Base-by-base conservation (phyloP, 2,113 vertebrate species). In the Scophthalmus maximus region DNA sequence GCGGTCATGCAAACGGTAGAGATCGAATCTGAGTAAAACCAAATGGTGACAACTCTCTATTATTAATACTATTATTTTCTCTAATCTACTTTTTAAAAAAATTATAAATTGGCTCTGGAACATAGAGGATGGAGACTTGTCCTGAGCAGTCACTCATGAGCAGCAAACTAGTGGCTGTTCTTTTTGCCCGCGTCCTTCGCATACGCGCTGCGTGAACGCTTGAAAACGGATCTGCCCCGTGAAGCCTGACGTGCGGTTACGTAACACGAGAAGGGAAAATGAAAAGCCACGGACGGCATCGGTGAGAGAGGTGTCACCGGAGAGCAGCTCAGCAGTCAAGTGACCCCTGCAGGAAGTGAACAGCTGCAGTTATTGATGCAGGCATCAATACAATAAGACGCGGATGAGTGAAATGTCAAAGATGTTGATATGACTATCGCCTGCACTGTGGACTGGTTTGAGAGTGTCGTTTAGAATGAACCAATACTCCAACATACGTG, bases 231-330 rank as follows among this genome's bases (percentile, higher is more conserved):
- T 32, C 5, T 23, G 25, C 36, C 22, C 42, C n/a, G n/a, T n/a
- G n/a, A n/a, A n/a, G 26, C 52, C 68, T 63, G 46, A 38, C 46
- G 6, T 17, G 11, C 47, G 6, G 14, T 75, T 76, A 70, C 47
- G 9, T 82, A 82, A 84, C 68, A 68, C 4, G 10, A 26, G 7
- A 23, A 53, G 12, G 32, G 55, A 50, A 29, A 0, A 27, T 10
- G 44, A 27, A 51, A 49, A 22, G 11, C 10, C 6, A 20, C 6
- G 11, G n/a, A n/a, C n/a, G n/a, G 57, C 17, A 26, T 44, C 5
- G 10, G 12, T 4, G 26, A 23, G 6, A 34, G 12, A 47, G n/a
- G 5, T 17, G 12, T 70, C 29, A 63, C 6, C 53, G 25, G 59
- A 61, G 18, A 61, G 36, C 67, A 68, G 56, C 17, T 40, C 22